Conservation (phyloP, 2,797 vertebrate species). For the Aphelocoma californica region DNA sequence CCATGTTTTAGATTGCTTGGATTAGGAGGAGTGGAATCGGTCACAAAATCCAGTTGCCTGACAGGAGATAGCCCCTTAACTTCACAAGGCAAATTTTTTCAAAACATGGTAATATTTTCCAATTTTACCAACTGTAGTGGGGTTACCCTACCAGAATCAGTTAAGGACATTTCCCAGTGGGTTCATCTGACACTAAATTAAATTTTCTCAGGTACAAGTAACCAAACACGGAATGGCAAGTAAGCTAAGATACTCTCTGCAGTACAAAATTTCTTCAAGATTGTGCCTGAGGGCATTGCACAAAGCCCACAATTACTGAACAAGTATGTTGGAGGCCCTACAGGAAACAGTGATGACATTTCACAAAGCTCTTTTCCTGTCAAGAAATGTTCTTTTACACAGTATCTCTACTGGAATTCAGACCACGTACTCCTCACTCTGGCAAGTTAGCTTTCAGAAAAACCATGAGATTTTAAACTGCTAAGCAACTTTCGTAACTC, state of each 20-base stretch:
- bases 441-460: neutral
- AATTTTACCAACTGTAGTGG: accelerated
- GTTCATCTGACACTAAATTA: neutral
- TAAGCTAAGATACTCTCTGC: neutral
- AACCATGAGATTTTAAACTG: neutral
- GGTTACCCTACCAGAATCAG: neutral
- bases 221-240: accelerated
- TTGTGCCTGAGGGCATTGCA: accelerated
- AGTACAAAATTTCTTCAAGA: neutral
- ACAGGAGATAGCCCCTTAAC: neutral
- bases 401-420: neutral
- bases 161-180: neutral
- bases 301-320: neutral
- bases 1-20: neutral
- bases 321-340: neutral
- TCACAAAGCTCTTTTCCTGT: neutral
- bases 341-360: accelerated
- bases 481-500: neutral
- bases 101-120: accelerated
- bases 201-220: neutral
- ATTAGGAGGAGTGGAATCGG: neutral
- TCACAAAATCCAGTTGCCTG: neutral
- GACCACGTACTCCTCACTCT: neutral
- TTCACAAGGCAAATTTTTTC: neutral
- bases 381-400: neutral